phyloP scores from a whole-genome alignment of 2,888 invertebrate species.

The Eilema caniola region DNA sequence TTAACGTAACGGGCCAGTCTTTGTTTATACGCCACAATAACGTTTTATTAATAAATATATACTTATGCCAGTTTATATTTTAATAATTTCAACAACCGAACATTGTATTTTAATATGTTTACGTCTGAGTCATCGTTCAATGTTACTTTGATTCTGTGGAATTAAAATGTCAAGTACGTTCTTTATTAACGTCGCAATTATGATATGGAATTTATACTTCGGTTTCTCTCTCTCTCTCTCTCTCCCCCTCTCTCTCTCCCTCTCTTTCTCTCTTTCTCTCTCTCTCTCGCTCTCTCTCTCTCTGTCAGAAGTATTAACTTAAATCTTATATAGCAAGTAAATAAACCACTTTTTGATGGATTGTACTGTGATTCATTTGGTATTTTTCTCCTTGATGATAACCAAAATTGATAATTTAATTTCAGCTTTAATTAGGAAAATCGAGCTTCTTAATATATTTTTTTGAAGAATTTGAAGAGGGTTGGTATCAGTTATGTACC shows the following conservation, averaged over 20 bases:
- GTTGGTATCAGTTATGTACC: background rate
- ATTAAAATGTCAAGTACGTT: background rate
- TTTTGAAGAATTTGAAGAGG: no score
- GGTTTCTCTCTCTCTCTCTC: background rate
- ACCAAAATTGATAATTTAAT: no score
- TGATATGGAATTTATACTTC: background rate
- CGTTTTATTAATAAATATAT: slow-evolving; percentile 25
- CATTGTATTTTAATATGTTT: background rate
- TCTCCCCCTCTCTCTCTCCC: no score
- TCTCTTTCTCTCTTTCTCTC: background rate
- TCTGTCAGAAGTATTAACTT: no score
- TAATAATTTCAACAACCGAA: background rate
- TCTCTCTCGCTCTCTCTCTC: no score
- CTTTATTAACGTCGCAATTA: background rate
- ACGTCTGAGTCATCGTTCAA: background rate
- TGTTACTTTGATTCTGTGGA: background rate
- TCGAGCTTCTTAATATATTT: no score
- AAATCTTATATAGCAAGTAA: no score
- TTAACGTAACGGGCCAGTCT: slow-evolving; percentile 32
- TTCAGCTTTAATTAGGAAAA: no score
- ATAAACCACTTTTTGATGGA: no score
- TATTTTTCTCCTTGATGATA: no score
- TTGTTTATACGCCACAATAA: slow-evolving; percentile 43
- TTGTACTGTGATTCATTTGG: no score
- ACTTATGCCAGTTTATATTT: slow-evolving; percentile 3